Evolutionary conservation across 2,888 invertebrate species (phyloP), one percentile per base, ranked within the genome.

Genomic region (Parthenolecanium corni): DNA sequence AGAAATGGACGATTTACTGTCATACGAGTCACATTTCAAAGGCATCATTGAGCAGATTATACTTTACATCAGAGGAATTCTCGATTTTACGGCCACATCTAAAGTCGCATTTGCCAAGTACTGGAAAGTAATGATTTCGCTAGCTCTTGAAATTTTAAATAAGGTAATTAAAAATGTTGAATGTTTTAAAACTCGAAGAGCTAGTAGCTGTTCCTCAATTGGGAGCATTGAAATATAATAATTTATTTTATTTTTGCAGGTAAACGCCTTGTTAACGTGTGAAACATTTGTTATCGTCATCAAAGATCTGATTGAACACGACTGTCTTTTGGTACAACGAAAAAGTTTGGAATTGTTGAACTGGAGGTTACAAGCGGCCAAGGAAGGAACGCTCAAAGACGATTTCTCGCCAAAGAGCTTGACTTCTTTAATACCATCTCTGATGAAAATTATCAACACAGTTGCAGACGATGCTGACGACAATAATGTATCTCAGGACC

Each of bases 261-360:
- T 64, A 3, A 69, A 68, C 58, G 68, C 83, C 14, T 72, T 95
- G 52, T 73, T 95, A 14, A 86, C 91, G 0, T 82, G 86, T 0
- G 78, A 81, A 18, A 83, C 89, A 77, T 90, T 95, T 73, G 74
- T 94, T 20, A 77, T 82, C 44, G 89, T 91, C 0, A 78, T 92
- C 1, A 79, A 82, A 66, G 83, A 84, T 0, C 74, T 96, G 57
- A 74, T 87, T 69, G 78, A 80, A 53, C 86, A 90, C 70, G 81
- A 83, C 42, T 72, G 86, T 21, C 74, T 81, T 14, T 81, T 82
- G 5, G 84, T 95, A 1, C 80, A 85, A 66, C 80, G 85, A 65
- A 86, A 90, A 71, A 83, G 89, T 0, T 79, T 96, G 74, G 94
- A 95, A 70, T 74, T 96, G 42, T 75, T 96, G 1, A 91, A 89